These are phyloP conservation scores for Chironomus riparius DNA, from an alignment of 2,888 invertebrate genomes.

Conservation along the genomic window DNA sequence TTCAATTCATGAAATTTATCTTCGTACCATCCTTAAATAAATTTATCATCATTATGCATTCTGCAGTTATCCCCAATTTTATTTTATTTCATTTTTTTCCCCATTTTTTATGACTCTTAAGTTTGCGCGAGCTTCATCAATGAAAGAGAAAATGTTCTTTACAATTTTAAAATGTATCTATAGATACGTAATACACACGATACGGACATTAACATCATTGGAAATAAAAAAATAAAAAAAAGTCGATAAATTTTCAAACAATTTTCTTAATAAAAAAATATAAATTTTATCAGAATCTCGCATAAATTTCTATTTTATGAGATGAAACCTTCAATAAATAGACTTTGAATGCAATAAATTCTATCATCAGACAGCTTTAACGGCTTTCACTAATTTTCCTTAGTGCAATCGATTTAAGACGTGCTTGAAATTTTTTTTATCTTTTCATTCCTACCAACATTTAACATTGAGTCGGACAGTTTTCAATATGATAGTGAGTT, in stretches of 20 bases:
- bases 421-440: conserved; percentile 16
- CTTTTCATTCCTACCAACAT: neutral
- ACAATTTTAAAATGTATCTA: neutral
- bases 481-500: neutral
- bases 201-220: too few species aligned
- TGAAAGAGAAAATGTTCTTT: neutral
- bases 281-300: neutral
- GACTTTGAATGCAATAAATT: conserved; percentile 24
- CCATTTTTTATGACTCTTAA: neutral
- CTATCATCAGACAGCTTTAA: conserved; percentile 24
- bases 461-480: neutral
- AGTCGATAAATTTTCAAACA: too few species aligned
- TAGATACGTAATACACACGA: too few species aligned
- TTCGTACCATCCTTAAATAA: neutral
- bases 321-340: conserved; percentile 27
- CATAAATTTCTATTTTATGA: conserved; percentile 26
- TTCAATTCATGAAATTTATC: too few species aligned
- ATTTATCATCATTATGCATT: neutral
- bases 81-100: neutral
- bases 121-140: neutral
- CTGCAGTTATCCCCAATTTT: neutral
- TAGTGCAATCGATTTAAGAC: conserved; percentile 14
- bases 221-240: too few species aligned
- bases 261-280: neutral
- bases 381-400: conserved; percentile 24